Evolutionary conservation across 2,888 invertebrate genomes (phyloP), one percentile per base, ranked within the genome.

Genomic region (Philereme transversata): DNA sequence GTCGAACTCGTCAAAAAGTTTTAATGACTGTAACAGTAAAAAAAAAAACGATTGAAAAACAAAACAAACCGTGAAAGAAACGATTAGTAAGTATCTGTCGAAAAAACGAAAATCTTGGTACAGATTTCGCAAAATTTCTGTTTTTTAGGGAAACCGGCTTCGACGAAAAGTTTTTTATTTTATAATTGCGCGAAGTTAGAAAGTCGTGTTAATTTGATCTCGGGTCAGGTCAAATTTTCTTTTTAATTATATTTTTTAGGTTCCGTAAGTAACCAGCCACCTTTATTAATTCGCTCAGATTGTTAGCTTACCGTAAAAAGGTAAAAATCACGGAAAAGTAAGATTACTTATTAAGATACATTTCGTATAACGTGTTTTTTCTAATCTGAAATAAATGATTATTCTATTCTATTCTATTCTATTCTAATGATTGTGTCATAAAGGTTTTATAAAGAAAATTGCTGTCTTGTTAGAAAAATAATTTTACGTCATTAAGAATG

Each of bases 1-100:
- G 74, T 76, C 70, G 65, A 77, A 72, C 78, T 79, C 83, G 78
- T 86, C 84, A 81, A 83, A 83, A 90, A 89, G 82, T 89, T 90
- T 87, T 89, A 90, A 90, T 85, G 87, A 84, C 79, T 81, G 81
- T 78, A 8, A 48, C 76, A 81, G 77, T 86, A 85, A 64, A 65
- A 70, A 68, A 67, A 68, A 70, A 72, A 74, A 64, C 74, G 76
- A 81, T 82, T 78, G 78, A 80, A 83, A 83, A 82, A 65, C 74
- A 81, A 78, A 83, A 82, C 75, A 82, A 78, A 72, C 76, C 72
- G 68, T 71, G 65, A 71, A 75, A 70, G 69, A 65, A 64, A 69
- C 69, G 47, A 69, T 70, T 65, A 22, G 22, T 22, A 22, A 22
- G 49, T 62, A 67, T 62, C 62, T 71, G 65, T 62, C 61, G 22